Percentiles rank a stretch among this genome's conserved stretches.
Conservation (phyloP, 2,888 invertebrate species). For the Phorcus lineatus region DNA sequence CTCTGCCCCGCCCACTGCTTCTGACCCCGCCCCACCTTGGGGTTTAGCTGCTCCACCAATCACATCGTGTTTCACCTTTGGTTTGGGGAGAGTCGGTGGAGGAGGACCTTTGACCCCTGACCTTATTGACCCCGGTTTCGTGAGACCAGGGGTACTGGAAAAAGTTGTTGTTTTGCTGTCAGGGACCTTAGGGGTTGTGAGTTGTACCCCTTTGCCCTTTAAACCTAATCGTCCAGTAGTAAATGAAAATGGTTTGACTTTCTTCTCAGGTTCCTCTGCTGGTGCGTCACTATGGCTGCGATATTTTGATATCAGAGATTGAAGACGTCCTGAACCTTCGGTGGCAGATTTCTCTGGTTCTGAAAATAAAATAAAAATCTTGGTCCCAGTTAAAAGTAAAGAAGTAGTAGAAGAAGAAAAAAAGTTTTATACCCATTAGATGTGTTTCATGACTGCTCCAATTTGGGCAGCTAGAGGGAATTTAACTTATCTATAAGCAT, state of each 20-base stretch:
- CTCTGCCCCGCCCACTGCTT: constrained; percentile 30
- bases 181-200: constrained; percentile 29
- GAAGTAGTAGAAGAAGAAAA: too few species aligned
- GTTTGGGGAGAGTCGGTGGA: constrained; percentile 32
- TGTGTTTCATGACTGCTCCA: too few species aligned
- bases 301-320: constrained; percentile 66
- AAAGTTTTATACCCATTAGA: too few species aligned
- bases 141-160: not conserved
- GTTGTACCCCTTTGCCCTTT: constrained; percentile 22
- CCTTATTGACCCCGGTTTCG: not conserved
- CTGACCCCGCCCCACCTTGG: constrained; percentile 16
- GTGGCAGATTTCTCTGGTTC: constrained; percentile 32
- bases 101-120: constrained; percentile 10
- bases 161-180: not conserved
- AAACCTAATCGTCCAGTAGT: constrained; percentile 18
- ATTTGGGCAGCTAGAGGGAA: too few species aligned
- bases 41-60: not conserved
- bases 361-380: not conserved
- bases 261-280: constrained; percentile 45
- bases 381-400: too few species aligned
- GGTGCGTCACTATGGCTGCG: constrained; percentile 58
- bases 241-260: constrained; percentile 51
- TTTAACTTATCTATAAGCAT: too few species aligned
- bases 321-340: constrained; percentile 58
- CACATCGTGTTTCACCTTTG: constrained; percentile 17